A percentile compares a stretch with the other conserved stretches of the same genome.
These are phyloP conservation scores for Tragelaphus scriptus DNA, from an alignment of 2,113 vertebrate genomes.

Conservation along the genomic window DNA sequence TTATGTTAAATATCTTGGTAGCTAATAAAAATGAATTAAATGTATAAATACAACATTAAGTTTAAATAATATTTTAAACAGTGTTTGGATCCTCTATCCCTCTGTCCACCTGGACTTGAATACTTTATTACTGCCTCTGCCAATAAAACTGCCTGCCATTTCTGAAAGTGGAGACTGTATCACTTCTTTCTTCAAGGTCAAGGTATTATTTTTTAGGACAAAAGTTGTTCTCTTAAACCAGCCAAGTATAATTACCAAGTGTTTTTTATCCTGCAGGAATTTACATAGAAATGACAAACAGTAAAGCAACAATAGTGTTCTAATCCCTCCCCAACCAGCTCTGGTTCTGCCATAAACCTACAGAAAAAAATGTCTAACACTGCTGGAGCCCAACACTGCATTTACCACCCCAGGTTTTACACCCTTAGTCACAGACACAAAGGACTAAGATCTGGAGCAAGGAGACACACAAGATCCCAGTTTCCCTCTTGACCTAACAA, in stretches of 20 bases:
- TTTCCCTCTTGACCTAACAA: not conserved
- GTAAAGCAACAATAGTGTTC: not conserved
- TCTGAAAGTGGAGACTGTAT: not conserved
- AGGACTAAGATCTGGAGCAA: not conserved
- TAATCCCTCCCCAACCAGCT: not conserved
- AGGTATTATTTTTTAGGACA: not conserved
- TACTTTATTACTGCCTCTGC: not conserved
- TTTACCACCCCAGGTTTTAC: slow-evolving; percentile 43
- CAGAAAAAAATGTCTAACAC: not conserved
- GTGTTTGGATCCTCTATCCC: not conserved
- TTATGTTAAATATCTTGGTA: slow-evolving; percentile 45
- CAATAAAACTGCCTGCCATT: not conserved
- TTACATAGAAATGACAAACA: not conserved
- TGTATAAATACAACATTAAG: slow-evolving; percentile 20
- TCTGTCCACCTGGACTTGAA: not conserved
- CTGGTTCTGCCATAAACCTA: not conserved
- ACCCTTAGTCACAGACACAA: not conserved
- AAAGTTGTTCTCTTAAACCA: slow-evolving; percentile 6
- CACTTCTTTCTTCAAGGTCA: not conserved
- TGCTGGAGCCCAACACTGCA: not conserved
- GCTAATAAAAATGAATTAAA: slow-evolving; percentile 56
- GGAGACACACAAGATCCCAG: not conserved
- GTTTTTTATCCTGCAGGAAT: not conserved
- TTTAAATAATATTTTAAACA: slow-evolving; percentile 41
- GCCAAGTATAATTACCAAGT: slow-evolving; percentile 7